These are phyloP conservation scores for Mus musculus DNA, from an alignment of 2,113 vertebrate species.

Conservation along the genomic window GRCm39 chr4:59656001-59656500, in stretches of 20 bases:
- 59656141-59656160: not conserved
- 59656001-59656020: slow-evolving; percentile 25
- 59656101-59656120: slow-evolving; percentile 47
- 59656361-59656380: not conserved
- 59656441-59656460: not conserved
- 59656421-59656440: not conserved
- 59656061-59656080: not conserved
- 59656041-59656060: not conserved
- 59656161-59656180: not conserved
- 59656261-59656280: too few species aligned
- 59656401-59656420: not conserved
- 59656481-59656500: slow-evolving; percentile 37
- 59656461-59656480: slow-evolving; percentile 38
- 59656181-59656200: not conserved
- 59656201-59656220: not conserved
- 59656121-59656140: slow-evolving; percentile 47
- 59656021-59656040: slow-evolving; percentile 2
- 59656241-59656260: not conserved
- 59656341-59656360: not conserved
- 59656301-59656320: not conserved
- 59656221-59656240: not conserved
- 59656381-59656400: not conserved
- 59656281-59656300: not conserved
- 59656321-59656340: not conserved
- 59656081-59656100: slow-evolving; percentile 57